These are phyloP conservation scores for Salpingus planirostris DNA, from an alignment of 2,888 invertebrate genomes.

Conservation along the genomic window DNA sequence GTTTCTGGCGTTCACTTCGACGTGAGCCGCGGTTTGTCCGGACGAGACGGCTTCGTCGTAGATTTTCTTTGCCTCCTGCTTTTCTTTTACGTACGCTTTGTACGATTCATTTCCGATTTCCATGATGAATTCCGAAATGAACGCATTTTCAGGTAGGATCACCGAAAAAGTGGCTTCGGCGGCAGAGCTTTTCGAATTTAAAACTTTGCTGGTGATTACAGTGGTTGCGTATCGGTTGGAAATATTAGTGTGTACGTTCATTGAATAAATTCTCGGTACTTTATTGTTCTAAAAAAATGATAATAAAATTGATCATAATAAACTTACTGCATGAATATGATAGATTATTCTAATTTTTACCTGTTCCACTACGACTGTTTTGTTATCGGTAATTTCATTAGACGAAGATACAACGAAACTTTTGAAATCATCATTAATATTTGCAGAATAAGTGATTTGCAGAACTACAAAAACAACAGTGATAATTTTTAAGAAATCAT, in stretches of 20 bases:
- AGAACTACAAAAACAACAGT: no score
- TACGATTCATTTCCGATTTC: conserved; percentile 54
- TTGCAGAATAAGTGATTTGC: no score
- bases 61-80: conserved; percentile 51
- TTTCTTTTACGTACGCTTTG: conserved; percentile 56
- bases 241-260: conserved; percentile 54
- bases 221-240: conserved; percentile 59
- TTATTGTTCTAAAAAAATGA: no score
- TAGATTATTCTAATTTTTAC: no score
- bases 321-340: no score
- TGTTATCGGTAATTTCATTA: background rate
- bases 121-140: conserved; percentile 62
- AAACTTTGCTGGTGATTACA: conserved; percentile 52
- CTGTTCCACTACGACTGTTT: no score
- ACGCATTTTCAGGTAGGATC: conserved; percentile 60
- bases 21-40: conserved; percentile 53
- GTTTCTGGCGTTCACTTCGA: conserved; percentile 56
- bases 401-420: background rate
- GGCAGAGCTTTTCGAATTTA: conserved; percentile 50
- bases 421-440: background rate
- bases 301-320: no score
- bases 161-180: conserved; percentile 59
- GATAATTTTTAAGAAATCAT: no score
- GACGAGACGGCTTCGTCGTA: conserved; percentile 46
- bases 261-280: conserved; percentile 50